Evolutionary conservation across 2,113 vertebrate species (phyloP).

Genomic region (Amblyopsis rosae): DNA sequence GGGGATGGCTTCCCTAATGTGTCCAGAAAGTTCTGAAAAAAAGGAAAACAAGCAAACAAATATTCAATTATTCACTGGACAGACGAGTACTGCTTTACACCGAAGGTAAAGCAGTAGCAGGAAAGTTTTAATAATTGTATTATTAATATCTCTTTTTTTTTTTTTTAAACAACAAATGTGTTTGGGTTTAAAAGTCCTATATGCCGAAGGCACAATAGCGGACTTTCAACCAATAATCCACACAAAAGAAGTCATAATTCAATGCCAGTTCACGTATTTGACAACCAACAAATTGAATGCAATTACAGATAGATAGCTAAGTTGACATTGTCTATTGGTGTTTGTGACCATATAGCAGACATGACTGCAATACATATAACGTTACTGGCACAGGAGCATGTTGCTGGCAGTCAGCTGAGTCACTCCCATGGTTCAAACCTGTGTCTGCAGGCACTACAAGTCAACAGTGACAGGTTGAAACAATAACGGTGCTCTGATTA

Average conservation of each 20-base stretch:
- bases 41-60: slow-evolving; percentile 30
- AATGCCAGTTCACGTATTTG: slow-evolving; percentile 3
- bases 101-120: slow-evolving; percentile 5
- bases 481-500: slow-evolving; percentile 65
- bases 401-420: slow-evolving; percentile 55
- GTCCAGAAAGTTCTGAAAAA: slow-evolving; percentile 27
- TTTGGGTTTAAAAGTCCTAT: slow-evolving; percentile 27
- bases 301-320: slow-evolving; percentile 27
- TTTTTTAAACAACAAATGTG: slow-evolving; percentile 10
- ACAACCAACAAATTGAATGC: slow-evolving; percentile 7
- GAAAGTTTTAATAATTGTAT: too few species aligned
- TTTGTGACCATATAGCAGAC: slow-evolving; percentile 5
- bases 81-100: slow-evolving; percentile 21
- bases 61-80: slow-evolving; percentile 40
- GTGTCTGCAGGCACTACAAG: slow-evolving; percentile 64
- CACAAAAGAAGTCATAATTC: slow-evolving; percentile 12
- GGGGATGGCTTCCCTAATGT: background rate
- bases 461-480: slow-evolving; percentile 67
- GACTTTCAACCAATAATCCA: slow-evolving; percentile 26
- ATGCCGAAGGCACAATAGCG: slow-evolving; percentile 25
- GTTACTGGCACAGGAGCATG: slow-evolving; percentile 49
- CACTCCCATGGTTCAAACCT: slow-evolving; percentile 56
- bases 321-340: slow-evolving; percentile 13
- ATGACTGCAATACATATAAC: slow-evolving; percentile 19
- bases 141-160: background rate